A percentile compares a stretch with the other conserved stretches of the same genome.
These are phyloP conservation scores for Busseola fusca DNA, from an alignment of 2,888 invertebrate species.

Conservation along the genomic window DNA sequence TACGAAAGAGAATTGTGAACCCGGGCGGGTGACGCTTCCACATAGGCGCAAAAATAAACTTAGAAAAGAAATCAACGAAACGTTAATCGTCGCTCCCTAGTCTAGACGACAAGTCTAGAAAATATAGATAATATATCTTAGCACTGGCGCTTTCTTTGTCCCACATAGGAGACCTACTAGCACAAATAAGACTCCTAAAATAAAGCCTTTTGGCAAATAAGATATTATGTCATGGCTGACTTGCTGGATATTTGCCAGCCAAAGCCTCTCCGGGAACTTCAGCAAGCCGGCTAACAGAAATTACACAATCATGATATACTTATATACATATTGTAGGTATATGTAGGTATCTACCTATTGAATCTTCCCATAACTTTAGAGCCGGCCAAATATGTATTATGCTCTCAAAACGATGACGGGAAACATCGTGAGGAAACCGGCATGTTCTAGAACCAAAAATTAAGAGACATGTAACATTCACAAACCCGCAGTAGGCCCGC, in stretches of 20 bases:
- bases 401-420: not conserved
- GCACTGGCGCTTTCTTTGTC: conserved; percentile 19
- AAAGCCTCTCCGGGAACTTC: conserved; percentile 58
- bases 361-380: conserved; percentile 26
- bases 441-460: not conserved
- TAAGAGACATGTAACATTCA: not conserved
- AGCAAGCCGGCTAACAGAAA: conserved; percentile 48
- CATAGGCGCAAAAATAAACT: not conserved
- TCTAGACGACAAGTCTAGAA: conserved; percentile 36
- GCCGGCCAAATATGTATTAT: not conserved
- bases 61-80: conserved; percentile 1
- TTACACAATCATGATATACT: conserved; percentile 33
- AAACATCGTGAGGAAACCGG: not conserved
- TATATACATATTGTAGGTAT: conserved; percentile 15
- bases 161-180: conserved; percentile 48
- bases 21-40: not conserved
- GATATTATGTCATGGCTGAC: conserved; percentile 64
- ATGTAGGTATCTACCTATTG: conserved; percentile 1
- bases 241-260: conserved; percentile 64
- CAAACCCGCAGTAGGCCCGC: not conserved
- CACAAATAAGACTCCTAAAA: conserved; percentile 54
- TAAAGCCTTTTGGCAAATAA: conserved; percentile 64
- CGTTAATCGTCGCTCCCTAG: not conserved
- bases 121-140: conserved; percentile 35
- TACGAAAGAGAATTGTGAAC: not conserved